These are phyloP conservation scores for Venustaconcha ellipsiformis DNA, from an alignment of 1,140 invertebrate genomes.

Conservation along the genomic window DNA sequence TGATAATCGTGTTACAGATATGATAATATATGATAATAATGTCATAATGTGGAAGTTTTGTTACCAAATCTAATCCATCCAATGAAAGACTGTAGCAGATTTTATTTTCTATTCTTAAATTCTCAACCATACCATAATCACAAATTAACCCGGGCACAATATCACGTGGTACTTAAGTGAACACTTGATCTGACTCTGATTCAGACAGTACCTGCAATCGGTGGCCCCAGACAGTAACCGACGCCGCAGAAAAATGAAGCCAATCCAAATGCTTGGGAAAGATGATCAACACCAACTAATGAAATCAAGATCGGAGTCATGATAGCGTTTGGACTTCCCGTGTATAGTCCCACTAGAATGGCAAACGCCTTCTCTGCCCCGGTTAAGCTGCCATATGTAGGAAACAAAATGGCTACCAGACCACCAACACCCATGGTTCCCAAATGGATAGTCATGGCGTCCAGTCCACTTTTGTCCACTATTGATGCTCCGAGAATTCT, in stretches of 20 bases:
- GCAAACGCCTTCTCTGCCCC: constrained; percentile 6
- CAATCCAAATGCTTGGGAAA: constrained; percentile 21
- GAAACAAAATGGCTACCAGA: constrained; percentile 7
- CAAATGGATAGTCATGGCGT: constrained; percentile 9
- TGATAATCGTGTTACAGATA: no score
- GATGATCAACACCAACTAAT: constrained; percentile 16
- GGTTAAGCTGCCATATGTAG: not conserved
- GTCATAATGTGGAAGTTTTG: no score
- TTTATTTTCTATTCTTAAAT: no score
- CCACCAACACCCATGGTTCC: constrained; percentile 6
- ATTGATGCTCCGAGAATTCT: constrained; percentile 7
- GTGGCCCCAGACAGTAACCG: constrained; percentile 12
- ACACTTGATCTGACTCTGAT: not conserved
- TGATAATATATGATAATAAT: no score
- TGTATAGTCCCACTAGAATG: constrained; percentile 13
- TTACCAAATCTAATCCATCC: no score
- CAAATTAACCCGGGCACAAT: no score
- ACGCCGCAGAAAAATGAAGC: constrained; percentile 18
- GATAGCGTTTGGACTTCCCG: constrained; percentile 21
- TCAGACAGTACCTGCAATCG: constrained; percentile 4
- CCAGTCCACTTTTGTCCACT: not conserved
- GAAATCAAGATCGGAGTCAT: constrained; percentile 21
- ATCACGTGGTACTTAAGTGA: no score
- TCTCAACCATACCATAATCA: no score
- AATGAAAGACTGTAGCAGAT: no score